phyloP scores from a whole-genome alignment of 2,797 vertebrate genomes.

The Centroberyx gerrardi region DNA sequence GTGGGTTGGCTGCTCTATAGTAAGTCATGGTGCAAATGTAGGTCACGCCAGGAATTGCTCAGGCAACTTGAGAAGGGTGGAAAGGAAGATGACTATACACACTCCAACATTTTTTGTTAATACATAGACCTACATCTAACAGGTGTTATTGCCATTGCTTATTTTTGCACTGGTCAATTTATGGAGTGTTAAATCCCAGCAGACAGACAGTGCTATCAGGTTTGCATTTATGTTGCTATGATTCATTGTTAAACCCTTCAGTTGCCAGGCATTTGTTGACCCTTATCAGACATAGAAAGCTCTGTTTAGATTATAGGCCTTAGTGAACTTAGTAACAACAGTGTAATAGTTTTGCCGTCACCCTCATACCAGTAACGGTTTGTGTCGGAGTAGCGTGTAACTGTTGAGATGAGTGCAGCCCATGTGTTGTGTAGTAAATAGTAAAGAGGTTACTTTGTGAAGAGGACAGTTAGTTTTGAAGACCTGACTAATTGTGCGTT shows the following conservation, averaged over 20 bases:
- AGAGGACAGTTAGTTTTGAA: background rate
- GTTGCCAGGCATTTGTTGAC: constrained; percentile 32
- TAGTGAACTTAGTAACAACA: background rate
- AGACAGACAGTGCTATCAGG: constrained; percentile 16
- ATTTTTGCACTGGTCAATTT: constrained; percentile 21
- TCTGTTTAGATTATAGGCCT: constrained; percentile 13
- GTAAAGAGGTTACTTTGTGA: background rate
- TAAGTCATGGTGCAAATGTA: constrained; percentile 68
- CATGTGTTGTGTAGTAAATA: background rate
- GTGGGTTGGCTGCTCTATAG: constrained; percentile 38
- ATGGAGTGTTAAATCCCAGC: constrained; percentile 11
- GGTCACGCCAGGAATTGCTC: constrained; percentile 66
- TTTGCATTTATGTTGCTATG: constrained; percentile 15
- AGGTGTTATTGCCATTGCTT: constrained; percentile 23
- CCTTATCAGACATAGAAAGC: background rate
- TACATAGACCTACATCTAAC: constrained; percentile 3
- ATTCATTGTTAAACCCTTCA: constrained; percentile 30
- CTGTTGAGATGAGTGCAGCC: background rate
- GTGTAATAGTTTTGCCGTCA: background rate
- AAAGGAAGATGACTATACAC: background rate
- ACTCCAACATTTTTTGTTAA: constrained; percentile 41
- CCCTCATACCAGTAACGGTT: background rate
- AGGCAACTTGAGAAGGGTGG: constrained; percentile 48
- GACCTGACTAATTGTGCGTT: background rate
- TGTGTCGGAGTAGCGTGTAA: background rate